A percentile compares a stretch with the other conserved stretches of the same genome.
Evolutionary conservation across 2,797 vertebrate species (phyloP).

Genomic region (Onychomys arenicola): DNA sequence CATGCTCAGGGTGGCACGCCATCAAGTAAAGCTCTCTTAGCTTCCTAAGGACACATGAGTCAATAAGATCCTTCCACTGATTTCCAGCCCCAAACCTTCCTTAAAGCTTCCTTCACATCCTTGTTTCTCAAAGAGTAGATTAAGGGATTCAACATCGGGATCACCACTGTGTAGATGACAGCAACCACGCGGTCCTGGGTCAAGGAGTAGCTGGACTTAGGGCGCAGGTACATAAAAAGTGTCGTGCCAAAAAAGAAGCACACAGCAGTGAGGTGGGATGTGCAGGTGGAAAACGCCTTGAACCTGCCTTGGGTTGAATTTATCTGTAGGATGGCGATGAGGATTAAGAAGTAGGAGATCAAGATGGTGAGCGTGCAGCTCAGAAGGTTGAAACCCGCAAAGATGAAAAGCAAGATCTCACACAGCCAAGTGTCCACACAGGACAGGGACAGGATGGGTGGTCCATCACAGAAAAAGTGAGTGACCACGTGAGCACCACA

Average conservation of each 20-base stretch:
- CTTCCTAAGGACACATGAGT: neutral
- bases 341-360: slow-evolving; percentile 69
- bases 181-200: slow-evolving; percentile 60
- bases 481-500: slow-evolving; percentile 49
- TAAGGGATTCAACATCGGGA: slow-evolving; percentile 64
- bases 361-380: slow-evolving; percentile 67
- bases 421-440: slow-evolving; percentile 63
- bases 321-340: slow-evolving; percentile 70
- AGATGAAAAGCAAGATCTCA: slow-evolving; percentile 73
- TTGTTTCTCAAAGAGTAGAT: slow-evolving; percentile 75
- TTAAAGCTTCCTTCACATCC: slow-evolving; percentile 66
- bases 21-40: neutral
- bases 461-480: slow-evolving; percentile 77
- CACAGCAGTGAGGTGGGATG: slow-evolving; percentile 62
- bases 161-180: slow-evolving; percentile 65
- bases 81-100: slow-evolving; percentile 60
- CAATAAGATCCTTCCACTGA: neutral
- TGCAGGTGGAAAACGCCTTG: slow-evolving; percentile 75
- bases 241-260: slow-evolving; percentile 65
- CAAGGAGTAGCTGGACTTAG: slow-evolving; percentile 62
- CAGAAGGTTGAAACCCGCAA: slow-evolving; percentile 67
- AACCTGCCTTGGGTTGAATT: slow-evolving; percentile 56
- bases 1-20: too few species aligned
- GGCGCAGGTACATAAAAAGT: slow-evolving; percentile 65
- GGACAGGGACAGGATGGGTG: slow-evolving; percentile 52